A percentile compares a stretch with the other conserved stretches of the same genome.
Evolutionary conservation across 2,113 vertebrate species (phyloP).

Genomic region (Mystacornis crossleyi): DNA sequence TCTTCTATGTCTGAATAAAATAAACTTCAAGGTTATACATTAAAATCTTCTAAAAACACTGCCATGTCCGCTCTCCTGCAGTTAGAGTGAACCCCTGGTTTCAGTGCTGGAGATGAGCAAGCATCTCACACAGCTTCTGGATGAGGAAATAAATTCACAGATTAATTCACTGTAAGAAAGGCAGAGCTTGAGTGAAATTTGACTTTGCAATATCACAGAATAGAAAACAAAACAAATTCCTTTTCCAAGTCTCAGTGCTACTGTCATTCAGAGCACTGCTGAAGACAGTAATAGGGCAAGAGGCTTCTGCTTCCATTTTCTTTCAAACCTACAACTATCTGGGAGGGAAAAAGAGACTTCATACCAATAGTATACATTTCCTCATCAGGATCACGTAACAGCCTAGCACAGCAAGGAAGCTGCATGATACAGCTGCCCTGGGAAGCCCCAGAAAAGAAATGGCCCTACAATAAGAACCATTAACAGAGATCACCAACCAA

Average conservation of each 20-base stretch:
- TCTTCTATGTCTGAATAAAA: neutral
- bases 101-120: neutral
- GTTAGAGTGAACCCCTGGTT: neutral
- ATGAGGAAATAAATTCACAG: neutral
- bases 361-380: neutral
- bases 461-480: neutral
- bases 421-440: neutral
- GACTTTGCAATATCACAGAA: neutral
- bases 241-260: neutral
- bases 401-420: neutral
- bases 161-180: neutral
- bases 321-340: neutral
- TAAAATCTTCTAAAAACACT: neutral
- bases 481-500: neutral
- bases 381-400: neutral
- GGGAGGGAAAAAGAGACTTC: neutral
- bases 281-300: neutral
- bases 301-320: neutral
- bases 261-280: neutral
- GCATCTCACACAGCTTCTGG: neutral
- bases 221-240: neutral
- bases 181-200: neutral
- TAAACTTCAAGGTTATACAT: neutral
- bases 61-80: neutral
- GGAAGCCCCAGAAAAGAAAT: neutral